Evolutionary conservation across 2,888 invertebrate species (phyloP).

Genomic region (Metellina segmentata): DNA sequence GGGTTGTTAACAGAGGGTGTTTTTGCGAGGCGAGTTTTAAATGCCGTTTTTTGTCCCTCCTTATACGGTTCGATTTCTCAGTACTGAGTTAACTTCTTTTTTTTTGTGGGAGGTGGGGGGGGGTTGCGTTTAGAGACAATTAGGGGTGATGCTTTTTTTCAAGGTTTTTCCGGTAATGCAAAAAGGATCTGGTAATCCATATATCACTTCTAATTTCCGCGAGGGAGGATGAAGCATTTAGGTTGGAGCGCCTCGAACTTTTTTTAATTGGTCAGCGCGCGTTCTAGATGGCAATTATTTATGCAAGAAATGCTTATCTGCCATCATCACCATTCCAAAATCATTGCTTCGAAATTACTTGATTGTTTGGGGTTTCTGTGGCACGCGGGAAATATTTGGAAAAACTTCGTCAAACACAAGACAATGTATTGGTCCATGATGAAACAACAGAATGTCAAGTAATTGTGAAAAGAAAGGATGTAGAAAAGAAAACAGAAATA

Average conservation of each 20-base stretch:
- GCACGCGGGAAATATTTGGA: too few species aligned
- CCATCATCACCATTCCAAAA: not conserved
- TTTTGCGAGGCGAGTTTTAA: constrained; percentile 35
- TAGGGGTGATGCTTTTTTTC: constrained; percentile 21
- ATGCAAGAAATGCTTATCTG: not conserved
- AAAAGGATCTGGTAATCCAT: constrained; percentile 42
- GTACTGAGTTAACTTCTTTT: constrained; percentile 30
- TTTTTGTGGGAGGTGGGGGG: too few species aligned
- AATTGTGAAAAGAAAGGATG: too few species aligned
- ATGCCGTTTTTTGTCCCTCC: not conserved
- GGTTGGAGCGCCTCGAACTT: constrained; percentile 16
- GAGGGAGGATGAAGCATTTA: constrained; percentile 23
- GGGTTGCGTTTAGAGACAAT: constrained; percentile 29
- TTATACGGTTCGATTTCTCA: constrained; percentile 24
- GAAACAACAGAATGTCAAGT: too few species aligned
- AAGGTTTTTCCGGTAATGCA: constrained; percentile 10
- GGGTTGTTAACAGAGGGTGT: constrained; percentile 49
- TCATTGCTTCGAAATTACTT: too few species aligned
- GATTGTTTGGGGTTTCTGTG: too few species aligned
- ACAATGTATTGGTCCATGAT: too few species aligned
- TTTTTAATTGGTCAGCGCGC: constrained; percentile 13
- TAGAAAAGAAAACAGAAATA: too few species aligned
- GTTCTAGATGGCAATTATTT: not conserved
- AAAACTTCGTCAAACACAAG: too few species aligned
- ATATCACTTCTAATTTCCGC: constrained; percentile 38